These are phyloP conservation scores for Syrmaticus mikado DNA, from an alignment of 2,113 vertebrate species.

Conservation along the genomic window DNA sequence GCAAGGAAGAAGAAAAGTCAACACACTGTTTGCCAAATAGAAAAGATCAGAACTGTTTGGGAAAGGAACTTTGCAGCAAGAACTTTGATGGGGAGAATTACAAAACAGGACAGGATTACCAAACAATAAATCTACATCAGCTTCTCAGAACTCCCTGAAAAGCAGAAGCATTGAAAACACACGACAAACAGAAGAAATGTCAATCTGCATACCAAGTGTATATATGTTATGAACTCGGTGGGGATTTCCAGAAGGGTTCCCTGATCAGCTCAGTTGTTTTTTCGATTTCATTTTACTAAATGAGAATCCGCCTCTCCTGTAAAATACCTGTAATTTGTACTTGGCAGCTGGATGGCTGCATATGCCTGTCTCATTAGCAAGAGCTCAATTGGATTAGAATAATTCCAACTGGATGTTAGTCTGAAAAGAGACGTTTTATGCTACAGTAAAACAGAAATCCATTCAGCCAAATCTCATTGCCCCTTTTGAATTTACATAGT, in stretches of 20 bases:
- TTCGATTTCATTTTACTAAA: not conserved
- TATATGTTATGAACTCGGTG: not conserved
- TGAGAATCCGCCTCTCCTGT: not conserved
- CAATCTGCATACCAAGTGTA: rapidly evolving
- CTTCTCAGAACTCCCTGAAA: not conserved
- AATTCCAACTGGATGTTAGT: not conserved
- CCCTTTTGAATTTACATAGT: not conserved
- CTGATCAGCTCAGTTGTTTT: not conserved
- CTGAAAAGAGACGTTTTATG: not conserved
- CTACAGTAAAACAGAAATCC: not conserved
- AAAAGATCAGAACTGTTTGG: not conserved
- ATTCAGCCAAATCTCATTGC: slow-evolving; percentile 24
- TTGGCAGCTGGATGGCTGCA: slow-evolving; percentile 42
- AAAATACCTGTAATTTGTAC: not conserved
- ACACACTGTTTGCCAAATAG: slow-evolving; percentile 24
- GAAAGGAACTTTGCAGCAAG: slow-evolving; percentile 23
- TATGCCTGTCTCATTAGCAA: slow-evolving; percentile 33
- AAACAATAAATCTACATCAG: not conserved
- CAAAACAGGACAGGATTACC: not conserved
- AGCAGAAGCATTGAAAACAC: not conserved
- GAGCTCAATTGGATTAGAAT: slow-evolving; percentile 19
- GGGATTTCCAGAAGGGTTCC: not conserved
- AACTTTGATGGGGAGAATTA: slow-evolving; percentile 1
- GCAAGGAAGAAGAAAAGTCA: slow-evolving; percentile 59
- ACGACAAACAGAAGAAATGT: not conserved